Evolutionary conservation across 2,797 vertebrate genomes (phyloP).

Genomic region (Dendrocincla tyrannina): DNA sequence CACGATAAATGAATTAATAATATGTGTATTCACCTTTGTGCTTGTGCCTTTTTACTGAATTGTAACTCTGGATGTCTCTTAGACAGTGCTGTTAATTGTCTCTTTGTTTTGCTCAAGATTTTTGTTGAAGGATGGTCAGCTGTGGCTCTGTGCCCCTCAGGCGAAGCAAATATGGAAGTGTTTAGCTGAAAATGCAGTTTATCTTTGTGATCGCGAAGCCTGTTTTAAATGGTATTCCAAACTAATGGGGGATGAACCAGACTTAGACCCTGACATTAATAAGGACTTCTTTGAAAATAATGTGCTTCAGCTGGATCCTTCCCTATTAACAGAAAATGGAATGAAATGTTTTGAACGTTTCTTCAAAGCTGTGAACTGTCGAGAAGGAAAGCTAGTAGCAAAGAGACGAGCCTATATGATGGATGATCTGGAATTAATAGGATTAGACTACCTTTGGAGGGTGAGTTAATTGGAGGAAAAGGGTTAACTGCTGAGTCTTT

Average conservation of each 20-base stretch:
- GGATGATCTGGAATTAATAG: constrained; percentile 99
- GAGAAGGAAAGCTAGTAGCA: constrained; percentile 97
- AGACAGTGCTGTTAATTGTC: constrained; percentile 62
- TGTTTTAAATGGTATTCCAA: constrained; percentile 99
- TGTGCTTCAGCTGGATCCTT: constrained; percentile 97
- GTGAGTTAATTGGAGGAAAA: constrained; percentile 78
- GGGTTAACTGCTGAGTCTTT: not conserved
- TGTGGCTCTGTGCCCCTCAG: constrained; percentile 98
- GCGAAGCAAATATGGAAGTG: constrained; percentile 99
- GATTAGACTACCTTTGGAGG: constrained; percentile 99
- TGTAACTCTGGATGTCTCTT: constrained; percentile 12
- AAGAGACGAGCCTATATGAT: constrained; percentile 99
- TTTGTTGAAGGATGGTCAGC: constrained; percentile 96
- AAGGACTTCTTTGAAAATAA: constrained; percentile 99
- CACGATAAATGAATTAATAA: not conserved
- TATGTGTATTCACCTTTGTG: not conserved
- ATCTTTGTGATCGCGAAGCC: constrained; percentile 98
- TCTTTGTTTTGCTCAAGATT: constrained; percentile 83
- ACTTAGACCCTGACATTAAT: constrained; percentile 99
- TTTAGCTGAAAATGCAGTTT: constrained; percentile 98
- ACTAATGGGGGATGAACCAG: constrained; percentile 98
- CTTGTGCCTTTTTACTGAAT: constrained; percentile 21
- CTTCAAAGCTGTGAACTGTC: constrained; percentile 99
- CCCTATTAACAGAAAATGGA: constrained; percentile 97
- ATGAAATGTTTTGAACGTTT: constrained; percentile 99